Conservation (phyloP, 2,888 invertebrate genomes). For the Caenorhabditis drosophilae region DNA sequence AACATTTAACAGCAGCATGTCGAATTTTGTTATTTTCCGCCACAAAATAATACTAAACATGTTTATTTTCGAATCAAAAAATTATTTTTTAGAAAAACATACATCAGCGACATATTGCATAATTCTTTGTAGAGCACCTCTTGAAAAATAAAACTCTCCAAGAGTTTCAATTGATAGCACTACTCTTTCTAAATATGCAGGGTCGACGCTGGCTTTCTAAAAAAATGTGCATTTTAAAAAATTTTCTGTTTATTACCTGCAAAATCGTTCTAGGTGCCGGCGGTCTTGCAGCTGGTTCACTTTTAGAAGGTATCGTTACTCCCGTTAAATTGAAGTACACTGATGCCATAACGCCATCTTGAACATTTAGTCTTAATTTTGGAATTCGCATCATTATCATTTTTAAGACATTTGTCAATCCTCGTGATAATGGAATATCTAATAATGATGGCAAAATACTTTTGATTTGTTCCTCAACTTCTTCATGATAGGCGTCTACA, state of each 20-base stretch:
- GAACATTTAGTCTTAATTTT: slow-evolving; percentile 84
- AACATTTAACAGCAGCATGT: slow-evolving; percentile 91
- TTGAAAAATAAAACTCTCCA: slow-evolving; percentile 79
- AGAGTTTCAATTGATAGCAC: slow-evolving; percentile 90
- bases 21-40: slow-evolving; percentile 90
- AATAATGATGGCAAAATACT: slow-evolving; percentile 89
- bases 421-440: slow-evolving; percentile 80
- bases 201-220: slow-evolving; percentile 19
- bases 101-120: slow-evolving; percentile 66
- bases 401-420: slow-evolving; percentile 86
- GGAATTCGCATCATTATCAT: slow-evolving; percentile 89
- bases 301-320: slow-evolving; percentile 50
- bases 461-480: slow-evolving; percentile 76
- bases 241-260: too few species aligned
- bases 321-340: slow-evolving; percentile 75
- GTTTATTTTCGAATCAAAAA: too few species aligned
- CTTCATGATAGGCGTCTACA: slow-evolving; percentile 81
- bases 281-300: slow-evolving; percentile 52
- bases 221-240: too few species aligned
- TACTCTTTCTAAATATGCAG: slow-evolving; percentile 81
- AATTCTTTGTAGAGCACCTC: slow-evolving; percentile 63
- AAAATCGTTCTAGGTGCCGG: slow-evolving; percentile 40
- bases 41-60: slow-evolving; percentile 75
- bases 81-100: slow-evolving; percentile 16
- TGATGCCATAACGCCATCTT: slow-evolving; percentile 88